Conservation (phyloP, 2,113 vertebrate species). For the Poeciliopsis prolifica region DNA sequence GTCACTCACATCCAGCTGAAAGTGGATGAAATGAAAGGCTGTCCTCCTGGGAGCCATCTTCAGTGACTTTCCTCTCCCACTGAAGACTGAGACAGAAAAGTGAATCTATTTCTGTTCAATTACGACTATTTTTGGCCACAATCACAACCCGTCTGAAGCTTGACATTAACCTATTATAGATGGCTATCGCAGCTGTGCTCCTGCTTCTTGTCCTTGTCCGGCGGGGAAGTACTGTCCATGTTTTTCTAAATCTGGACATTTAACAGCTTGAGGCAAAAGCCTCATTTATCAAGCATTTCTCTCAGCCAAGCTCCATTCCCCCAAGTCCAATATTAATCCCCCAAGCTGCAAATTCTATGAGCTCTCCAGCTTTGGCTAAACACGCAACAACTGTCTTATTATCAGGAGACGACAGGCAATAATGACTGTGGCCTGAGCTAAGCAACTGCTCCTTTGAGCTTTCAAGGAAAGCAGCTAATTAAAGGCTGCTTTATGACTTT, state of each 20-base stretch:
- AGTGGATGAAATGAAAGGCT: conserved; percentile 28
- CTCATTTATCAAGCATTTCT: conserved; percentile 37
- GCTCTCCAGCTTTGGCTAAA: conserved; percentile 53
- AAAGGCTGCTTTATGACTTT: conserved; percentile 78
- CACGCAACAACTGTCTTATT: conserved; percentile 66
- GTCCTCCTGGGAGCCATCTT: conserved; percentile 20
- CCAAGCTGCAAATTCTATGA: conserved; percentile 43
- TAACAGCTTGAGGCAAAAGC: conserved; percentile 26
- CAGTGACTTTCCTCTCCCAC: conserved; percentile 7
- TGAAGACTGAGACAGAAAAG: conserved; percentile 18
- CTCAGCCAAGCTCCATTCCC: conserved; percentile 16
- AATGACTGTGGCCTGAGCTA: conserved; percentile 63
- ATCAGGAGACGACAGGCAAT: conserved; percentile 70
- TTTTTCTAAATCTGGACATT: conserved; percentile 26
- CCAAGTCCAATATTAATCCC: conserved; percentile 57
- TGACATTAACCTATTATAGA: neutral
- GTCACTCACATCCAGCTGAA: conserved; percentile 29
- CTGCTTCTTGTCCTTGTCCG: neutral
- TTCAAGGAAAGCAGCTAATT: conserved; percentile 72
- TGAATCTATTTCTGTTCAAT: conserved; percentile 25
- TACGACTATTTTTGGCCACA: conserved; percentile 7
- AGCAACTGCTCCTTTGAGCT: conserved; percentile 62
- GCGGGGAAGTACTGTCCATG: conserved; percentile 4
- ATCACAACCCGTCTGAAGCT: neutral
- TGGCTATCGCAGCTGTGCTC: neutral